Base-by-base conservation (phyloP, 2,797 vertebrate genomes). In the Arnoldichthys spilopterus region DNA sequence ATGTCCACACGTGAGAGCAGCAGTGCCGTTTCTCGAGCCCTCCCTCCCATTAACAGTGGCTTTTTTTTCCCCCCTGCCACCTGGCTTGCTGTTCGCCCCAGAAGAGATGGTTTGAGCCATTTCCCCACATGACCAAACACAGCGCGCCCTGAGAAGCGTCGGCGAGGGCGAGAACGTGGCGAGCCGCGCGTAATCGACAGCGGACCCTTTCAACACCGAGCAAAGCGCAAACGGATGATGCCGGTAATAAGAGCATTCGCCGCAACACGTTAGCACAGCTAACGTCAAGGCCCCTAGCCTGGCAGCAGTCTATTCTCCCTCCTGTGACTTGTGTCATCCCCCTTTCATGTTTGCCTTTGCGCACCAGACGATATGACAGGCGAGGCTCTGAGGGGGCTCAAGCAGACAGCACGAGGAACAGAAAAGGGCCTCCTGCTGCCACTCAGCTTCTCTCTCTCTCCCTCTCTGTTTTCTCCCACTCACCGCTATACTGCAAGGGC, bases 111-210 rank as follows among this genome's bases (percentile, higher is more conserved):
- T 15, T 51, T 30, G 30, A 47, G 26, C 49, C 18, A 24, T 78
- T 82, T 74, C 76, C 74, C 78, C 49, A 22, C n/a, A 71, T 82
- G 63, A 80, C 59, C 73, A 16, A 32, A 59, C 37, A 32, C 37
- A 28, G 54, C 6, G 13, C 63, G 58, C 58, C 6, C 47, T 34
- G 49, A 49, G 28, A 47, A 43, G 53, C 34, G 47, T 62, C 15
- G 12, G 69, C 9, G 24, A 53, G n/a, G 18, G 24, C 5, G 22
- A n/a, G 6, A 26, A 37, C 15, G n/a, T 13, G 24, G 47, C 30
- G 15, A 4, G 22, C 28, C 16, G 47, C 8, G 24, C 9, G 7
- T n/a, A 40, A 45, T 66, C 63, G 45, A 66, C 37, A 66, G 37
- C 13, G 6, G 7, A 45, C 8, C 47, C 43, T 40, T 26, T 28